phyloP scores from a whole-genome alignment of 2,888 invertebrate genomes.

The Brachyptera putata region DNA sequence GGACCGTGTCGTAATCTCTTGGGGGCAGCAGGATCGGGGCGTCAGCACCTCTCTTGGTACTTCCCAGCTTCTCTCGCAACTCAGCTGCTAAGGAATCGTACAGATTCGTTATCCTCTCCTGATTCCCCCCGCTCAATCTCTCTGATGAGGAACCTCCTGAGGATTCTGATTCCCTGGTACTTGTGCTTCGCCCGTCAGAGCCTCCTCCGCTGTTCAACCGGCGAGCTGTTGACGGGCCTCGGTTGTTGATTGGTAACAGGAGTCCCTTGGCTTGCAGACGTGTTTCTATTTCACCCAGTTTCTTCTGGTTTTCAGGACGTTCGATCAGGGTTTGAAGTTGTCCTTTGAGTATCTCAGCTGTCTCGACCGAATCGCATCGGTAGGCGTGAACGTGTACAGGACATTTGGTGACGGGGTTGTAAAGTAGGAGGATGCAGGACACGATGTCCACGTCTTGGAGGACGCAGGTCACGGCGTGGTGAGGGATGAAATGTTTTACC shows the following conservation, averaged over 20 bases:
- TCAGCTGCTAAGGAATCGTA: conserved; percentile 92
- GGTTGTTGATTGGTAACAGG: conserved; percentile 42
- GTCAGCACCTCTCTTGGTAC: conserved; percentile 35
- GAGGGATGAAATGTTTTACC: conserved; percentile 91
- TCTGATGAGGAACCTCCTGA: conserved; percentile 37
- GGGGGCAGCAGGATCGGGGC: conserved; percentile 85
- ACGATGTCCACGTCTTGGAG: conserved; percentile 90
- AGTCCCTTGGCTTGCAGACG: conserved; percentile 47
- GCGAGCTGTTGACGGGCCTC: conserved; percentile 12
- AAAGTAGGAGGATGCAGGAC: conserved; percentile 85
- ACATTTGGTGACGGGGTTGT: conserved; percentile 90
- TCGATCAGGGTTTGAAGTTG: conserved; percentile 79
- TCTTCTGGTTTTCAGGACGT: conserved; percentile 79
- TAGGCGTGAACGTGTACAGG: conserved; percentile 95
- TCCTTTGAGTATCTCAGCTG: conserved; percentile 79
- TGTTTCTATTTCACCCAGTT: conserved; percentile 76
- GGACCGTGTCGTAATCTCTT: conserved; percentile 90
- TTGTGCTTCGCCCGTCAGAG: conserved; percentile 33
- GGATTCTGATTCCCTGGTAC: conserved; percentile 37
- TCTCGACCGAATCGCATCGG: conserved; percentile 84
- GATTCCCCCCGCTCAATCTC: conserved; percentile 32
- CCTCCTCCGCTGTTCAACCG: conserved; percentile 39
- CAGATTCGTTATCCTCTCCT: conserved; percentile 58
- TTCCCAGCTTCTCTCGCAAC: conserved; percentile 67
- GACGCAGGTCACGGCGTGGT: conserved; percentile 88